Evolutionary conservation across 2,797 vertebrate species (phyloP), one percentile per base, ranked within the genome.

Genomic region (Brachyalestes nurse): DNA sequence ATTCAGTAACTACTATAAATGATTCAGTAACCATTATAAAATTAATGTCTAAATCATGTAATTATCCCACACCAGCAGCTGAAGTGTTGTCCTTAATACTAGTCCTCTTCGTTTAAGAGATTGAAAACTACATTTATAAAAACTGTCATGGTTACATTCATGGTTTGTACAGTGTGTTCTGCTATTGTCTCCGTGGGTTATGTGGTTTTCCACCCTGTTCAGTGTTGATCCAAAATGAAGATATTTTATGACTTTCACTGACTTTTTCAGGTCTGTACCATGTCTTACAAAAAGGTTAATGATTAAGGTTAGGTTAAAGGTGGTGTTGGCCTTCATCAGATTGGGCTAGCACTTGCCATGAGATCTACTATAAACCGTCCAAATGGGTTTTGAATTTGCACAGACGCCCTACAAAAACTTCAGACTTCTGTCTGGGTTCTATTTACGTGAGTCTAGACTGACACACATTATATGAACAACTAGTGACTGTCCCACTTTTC

Each of bases 401-500:
- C 17, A 57, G 25, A 55, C 14, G 7, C 8, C 21, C 23, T 70
- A 25, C 45, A 53, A 71, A 71, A 38, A 25, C 19, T 25, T 23
- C 7, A 25, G 21, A 13, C 12, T 16, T 51, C 47, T 34, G 12
- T 53, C 16, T 72, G 34, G 5, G 25, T 53, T 72, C 69, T 49
- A 72, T 21, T 17, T 51, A 16, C 5, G 69, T 55, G 49, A 34
- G 28, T 40, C 49, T 53, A 55, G 16, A 8, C 28, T 72, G 71
- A 42, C 19, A 40, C 28, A 38, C 53, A 40, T 38, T 21, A 73
- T 42, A 57, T 10, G 4, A 57, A 40, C 51, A 42, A 42, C 8
- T 21, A 12, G 28, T 34, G 57, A 57, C 17, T 40, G 71, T 58
- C 42, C 71, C 28, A 57, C 53, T 72, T 72, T 72, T 16, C 70